phyloP scores from a whole-genome alignment of 2,888 invertebrate genomes.

The Epirrita christyi region DNA sequence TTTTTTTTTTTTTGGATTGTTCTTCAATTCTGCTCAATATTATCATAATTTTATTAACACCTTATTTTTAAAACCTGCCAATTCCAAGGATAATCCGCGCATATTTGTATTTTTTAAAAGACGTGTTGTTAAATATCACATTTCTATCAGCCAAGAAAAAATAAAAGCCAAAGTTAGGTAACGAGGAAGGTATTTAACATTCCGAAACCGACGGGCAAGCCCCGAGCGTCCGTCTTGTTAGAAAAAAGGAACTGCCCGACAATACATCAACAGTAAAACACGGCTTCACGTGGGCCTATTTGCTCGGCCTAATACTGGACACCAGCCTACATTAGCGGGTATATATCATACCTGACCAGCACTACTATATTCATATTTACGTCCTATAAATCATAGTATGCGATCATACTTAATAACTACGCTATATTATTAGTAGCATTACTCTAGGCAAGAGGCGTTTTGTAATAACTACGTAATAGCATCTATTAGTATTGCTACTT shows the following conservation, averaged over 20 bases:
- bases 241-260: slow-evolving; percentile 58
- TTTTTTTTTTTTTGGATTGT: no score
- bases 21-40: no score
- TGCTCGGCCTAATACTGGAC: slow-evolving; percentile 21
- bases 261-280: slow-evolving; percentile 63
- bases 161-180: slow-evolving; percentile 49
- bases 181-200: slow-evolving; percentile 66
- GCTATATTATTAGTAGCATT: slow-evolving; percentile 3
- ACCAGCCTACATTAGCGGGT: slow-evolving; percentile 17
- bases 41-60: background rate
- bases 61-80: background rate
- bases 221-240: slow-evolving; percentile 59
- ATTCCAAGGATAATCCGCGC: no score
- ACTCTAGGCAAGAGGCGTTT: no score
- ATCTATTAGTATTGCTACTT: no score
- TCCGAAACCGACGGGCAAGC: slow-evolving; percentile 50
- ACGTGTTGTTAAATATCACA: background rate
- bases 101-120: no score
- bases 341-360: slow-evolving; percentile 19
- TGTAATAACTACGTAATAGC: no score
- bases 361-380: slow-evolving; percentile 23
- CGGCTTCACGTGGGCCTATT: slow-evolving; percentile 34
- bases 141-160: slow-evolving; percentile 18
- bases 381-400: slow-evolving; percentile 18
- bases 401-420: slow-evolving; percentile 12